Conservation (phyloP, 2,113 vertebrate species). For the Dissostichus mawsoni region DNA sequence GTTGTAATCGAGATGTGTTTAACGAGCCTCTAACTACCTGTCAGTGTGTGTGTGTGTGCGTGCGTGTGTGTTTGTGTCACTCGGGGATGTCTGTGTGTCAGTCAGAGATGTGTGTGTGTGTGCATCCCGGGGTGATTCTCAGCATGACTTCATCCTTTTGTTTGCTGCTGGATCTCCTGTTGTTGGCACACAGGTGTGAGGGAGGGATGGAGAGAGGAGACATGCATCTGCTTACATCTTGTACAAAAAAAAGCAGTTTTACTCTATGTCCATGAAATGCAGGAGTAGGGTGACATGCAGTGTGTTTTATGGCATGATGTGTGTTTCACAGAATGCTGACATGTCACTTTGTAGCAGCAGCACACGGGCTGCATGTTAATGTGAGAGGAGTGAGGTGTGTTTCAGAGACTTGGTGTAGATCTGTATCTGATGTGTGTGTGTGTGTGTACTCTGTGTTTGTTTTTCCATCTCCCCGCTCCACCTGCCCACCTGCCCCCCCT, state of each 20-base stretch:
- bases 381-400: conserved; percentile 6
- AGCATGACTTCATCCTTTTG: conserved; percentile 61
- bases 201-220: neutral
- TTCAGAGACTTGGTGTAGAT: neutral
- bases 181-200: neutral
- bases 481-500: conserved; percentile 34
- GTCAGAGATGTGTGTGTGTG: conserved; percentile 22
- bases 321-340: conserved; percentile 72
- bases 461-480: conserved; percentile 51
- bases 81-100: neutral
- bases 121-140: conserved; percentile 20
- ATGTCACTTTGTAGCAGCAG: conserved; percentile 50
- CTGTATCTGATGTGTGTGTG: conserved; percentile 50
- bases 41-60: no score
- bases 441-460: conserved; percentile 63
- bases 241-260: neutral
- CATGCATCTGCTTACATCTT: neutral
- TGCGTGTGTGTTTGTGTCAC: no score
- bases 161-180: conserved; percentile 35
- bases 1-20: no score
- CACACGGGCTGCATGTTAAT: conserved; percentile 62
- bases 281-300: neutral
- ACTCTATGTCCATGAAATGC: neutral
- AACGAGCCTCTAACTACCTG: no score
- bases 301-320: conserved; percentile 12